Evolutionary conservation across 2,113 vertebrate genomes (phyloP).

Genomic region (Cyphomyrus plagiostoma): DNA sequence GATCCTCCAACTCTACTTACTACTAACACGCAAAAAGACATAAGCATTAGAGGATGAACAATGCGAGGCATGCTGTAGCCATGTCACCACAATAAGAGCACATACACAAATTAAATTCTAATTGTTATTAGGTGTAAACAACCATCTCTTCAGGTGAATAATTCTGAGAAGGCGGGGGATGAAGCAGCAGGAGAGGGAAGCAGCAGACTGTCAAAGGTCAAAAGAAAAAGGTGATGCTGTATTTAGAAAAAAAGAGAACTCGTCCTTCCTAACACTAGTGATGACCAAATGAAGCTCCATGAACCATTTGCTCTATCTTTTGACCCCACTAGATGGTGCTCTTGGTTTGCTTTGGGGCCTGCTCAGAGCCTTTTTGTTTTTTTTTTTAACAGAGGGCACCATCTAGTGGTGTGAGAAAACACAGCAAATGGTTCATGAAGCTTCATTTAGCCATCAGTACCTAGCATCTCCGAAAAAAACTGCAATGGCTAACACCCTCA

Average conservation of each 20-base stretch:
- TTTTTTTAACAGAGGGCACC: not conserved
- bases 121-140: not conserved
- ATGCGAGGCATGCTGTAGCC: not conserved
- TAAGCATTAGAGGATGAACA: not conserved
- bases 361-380: not conserved
- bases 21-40: not conserved
- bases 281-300: too few species aligned
- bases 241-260: too few species aligned
- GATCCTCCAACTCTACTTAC: not conserved
- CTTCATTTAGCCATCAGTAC: not conserved
- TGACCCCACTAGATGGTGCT: too few species aligned
- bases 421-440: not conserved
- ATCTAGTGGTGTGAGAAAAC: not conserved
- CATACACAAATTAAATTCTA: not conserved
- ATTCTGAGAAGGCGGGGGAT: not conserved
- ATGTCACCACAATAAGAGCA: not conserved
- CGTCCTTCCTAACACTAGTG: too few species aligned
- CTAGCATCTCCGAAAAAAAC: not conserved
- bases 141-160: not conserved
- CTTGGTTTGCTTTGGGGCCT: too few species aligned
- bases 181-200: not conserved
- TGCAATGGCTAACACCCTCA: not conserved
- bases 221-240: not conserved
- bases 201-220: not conserved
- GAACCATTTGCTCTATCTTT: too few species aligned